Conservation (phyloP, 2,113 vertebrate species). For the Ptyas mucosa region DNA sequence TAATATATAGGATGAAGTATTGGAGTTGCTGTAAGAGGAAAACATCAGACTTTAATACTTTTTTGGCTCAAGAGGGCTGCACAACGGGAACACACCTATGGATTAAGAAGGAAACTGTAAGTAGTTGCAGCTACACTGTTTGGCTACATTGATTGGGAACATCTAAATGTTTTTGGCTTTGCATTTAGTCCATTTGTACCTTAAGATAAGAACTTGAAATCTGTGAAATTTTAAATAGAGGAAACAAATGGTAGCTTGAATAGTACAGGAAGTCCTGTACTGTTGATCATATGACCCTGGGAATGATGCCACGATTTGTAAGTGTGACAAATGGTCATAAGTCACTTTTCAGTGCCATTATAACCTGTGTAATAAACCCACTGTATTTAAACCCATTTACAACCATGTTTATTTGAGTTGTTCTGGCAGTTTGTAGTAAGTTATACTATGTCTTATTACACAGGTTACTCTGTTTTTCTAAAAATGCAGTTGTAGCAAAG, state of each 20-base stretch:
- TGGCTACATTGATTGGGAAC: neutral
- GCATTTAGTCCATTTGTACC: neutral
- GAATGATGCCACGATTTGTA: no score
- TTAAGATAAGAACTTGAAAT: neutral
- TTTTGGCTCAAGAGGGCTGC: constrained; percentile 93
- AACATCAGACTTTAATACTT: constrained; percentile 94
- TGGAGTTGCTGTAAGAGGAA: constrained; percentile 97
- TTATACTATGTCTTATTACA: neutral
- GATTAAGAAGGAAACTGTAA: constrained; percentile 87
- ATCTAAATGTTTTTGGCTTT: neutral
- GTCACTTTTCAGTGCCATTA: no score
- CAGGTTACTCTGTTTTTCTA: neutral
- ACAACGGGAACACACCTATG: constrained; percentile 84
- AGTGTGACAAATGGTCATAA: no score
- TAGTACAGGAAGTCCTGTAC: neutral
- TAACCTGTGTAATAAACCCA: no score
- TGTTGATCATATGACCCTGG: no score
- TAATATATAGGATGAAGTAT: constrained; percentile 89
- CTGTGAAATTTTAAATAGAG: neutral
- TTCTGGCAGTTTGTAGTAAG: neutral
- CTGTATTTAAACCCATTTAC: neutral
- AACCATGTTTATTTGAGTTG: neutral
- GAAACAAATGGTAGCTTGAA: neutral
- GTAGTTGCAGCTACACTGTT: constrained; percentile 32
- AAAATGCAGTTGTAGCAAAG: neutral